Conservation (phyloP, 92 coral and sea anemone genomes). For the Palythoa caribaeorum region DNA sequence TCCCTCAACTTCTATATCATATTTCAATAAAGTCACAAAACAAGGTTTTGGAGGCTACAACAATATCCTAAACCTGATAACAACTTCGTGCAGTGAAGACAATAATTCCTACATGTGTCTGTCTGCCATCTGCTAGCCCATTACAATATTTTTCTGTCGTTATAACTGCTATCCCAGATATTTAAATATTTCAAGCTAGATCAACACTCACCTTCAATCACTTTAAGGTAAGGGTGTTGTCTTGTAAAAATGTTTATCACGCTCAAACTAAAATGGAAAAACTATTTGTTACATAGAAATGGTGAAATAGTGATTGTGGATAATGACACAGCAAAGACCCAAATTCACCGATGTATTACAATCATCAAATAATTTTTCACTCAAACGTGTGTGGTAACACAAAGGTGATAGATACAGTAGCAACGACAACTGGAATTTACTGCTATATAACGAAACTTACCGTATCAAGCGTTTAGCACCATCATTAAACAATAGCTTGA, state of each 20-base stretch:
- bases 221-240: constrained; percentile 73
- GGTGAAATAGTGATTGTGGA: neutral
- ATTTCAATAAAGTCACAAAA: too few species aligned
- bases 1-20: too few species aligned
- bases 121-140: neutral
- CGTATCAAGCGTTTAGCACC: too few species aligned
- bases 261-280: constrained; percentile 72
- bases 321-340: neutral
- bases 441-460: too few species aligned
- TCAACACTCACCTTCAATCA: constrained; percentile 76
- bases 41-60: too few species aligned
- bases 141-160: neutral
- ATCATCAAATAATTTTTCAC: too few species aligned
- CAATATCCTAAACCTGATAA: too few species aligned
- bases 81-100: neutral
- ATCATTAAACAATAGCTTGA: too few species aligned
- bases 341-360: neutral
- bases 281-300: neutral
- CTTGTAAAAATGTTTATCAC: constrained; percentile 95
- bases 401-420: too few species aligned
- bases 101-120: neutral
- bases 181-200: too few species aligned
- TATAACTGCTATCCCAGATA: neutral
- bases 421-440: too few species aligned
- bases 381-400: too few species aligned